These are phyloP conservation scores for Hoplodrina blanda DNA, from an alignment of 2,888 invertebrate genomes.

Conservation along the genomic window DNA sequence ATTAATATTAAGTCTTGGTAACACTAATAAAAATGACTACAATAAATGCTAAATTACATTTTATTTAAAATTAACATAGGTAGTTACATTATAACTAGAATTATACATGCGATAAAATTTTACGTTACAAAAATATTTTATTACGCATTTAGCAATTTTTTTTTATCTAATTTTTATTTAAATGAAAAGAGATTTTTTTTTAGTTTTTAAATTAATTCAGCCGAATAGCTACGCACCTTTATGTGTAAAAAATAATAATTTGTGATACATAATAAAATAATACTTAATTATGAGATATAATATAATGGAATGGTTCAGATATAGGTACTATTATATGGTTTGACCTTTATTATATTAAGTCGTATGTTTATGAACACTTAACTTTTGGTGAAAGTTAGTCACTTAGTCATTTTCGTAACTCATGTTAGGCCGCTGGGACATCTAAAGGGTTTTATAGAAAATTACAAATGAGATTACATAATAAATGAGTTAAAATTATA, in stretches of 20 bases:
- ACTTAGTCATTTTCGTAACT: conserved; percentile 54
- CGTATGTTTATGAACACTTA: conserved; percentile 78
- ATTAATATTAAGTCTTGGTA: conserved; percentile 42
- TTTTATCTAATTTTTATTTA: conserved; percentile 55
- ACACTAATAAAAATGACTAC: conserved; percentile 69
- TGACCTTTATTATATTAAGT: conserved; percentile 61
- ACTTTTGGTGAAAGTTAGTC: conserved; percentile 77
- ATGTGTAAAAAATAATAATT: conserved; percentile 48
- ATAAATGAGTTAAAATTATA: conserved; percentile 63
- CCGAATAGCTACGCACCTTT: conserved; percentile 60
- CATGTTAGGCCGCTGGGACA: conserved; percentile 72
- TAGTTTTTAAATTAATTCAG: conserved; percentile 43
- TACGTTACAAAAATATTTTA: conserved; percentile 87
- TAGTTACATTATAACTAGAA: conserved; percentile 79
- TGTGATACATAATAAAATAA: conserved; percentile 61
- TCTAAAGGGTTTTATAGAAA: conserved; percentile 64
- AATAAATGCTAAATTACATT: conserved; percentile 85
- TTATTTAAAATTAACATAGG: conserved; percentile 83
- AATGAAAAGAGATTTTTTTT: conserved; percentile 58
- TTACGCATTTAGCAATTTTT: conserved; percentile 73
- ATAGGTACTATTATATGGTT: conserved; percentile 67
- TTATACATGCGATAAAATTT: conserved; percentile 84
- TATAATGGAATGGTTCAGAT: conserved; percentile 78
- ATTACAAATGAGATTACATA: conserved; percentile 83
- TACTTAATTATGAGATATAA: conserved; percentile 69